phyloP scores from a whole-genome alignment of 1,140 invertebrate species.

The Spodoptera frugiperda region DNA sequence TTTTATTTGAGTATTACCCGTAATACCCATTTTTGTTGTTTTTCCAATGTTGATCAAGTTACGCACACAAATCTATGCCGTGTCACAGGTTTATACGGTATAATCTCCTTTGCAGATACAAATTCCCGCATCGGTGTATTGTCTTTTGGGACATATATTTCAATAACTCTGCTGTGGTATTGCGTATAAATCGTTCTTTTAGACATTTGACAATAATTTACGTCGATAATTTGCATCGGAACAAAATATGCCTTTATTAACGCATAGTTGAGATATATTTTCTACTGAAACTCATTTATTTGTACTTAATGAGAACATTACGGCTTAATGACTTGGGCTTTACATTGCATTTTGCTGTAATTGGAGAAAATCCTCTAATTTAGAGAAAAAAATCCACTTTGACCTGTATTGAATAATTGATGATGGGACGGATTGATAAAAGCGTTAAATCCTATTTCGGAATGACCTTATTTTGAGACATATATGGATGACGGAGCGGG shows the following conservation, averaged over 20 bases:
- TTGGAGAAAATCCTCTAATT: constrained; percentile 12
- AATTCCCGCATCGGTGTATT: constrained; percentile 56
- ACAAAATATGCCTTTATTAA: constrained; percentile 63
- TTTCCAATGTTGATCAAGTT: constrained; percentile 52
- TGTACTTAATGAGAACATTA: constrained; percentile 43
- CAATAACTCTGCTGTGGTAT: constrained; percentile 75
- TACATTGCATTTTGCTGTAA: constrained; percentile 3
- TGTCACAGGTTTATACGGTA: constrained; percentile 46
- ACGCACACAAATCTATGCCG: constrained; percentile 41
- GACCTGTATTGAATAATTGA: constrained; percentile 69
- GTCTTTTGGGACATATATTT: constrained; percentile 80
- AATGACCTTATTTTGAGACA: constrained; percentile 59
- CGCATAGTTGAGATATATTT: constrained; percentile 50
- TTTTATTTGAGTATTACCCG: constrained; percentile 70
- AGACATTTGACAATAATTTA: constrained; percentile 78
- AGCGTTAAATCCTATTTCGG: constrained; percentile 65
- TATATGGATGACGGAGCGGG: constrained; percentile 46
- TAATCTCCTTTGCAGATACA: constrained; percentile 39
- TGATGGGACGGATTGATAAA: constrained; percentile 63
- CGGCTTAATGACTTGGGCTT: constrained; percentile 27
- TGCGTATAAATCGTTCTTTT: constrained; percentile 77
- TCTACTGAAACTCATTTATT: constrained; percentile 34
- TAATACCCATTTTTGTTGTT: constrained; percentile 70
- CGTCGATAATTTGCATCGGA: constrained; percentile 71
- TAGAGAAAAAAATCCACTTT: constrained; percentile 32